These are phyloP conservation scores for Entomobrya proxima DNA, from an alignment of 2,888 invertebrate genomes.

Conservation along the genomic window DNA sequence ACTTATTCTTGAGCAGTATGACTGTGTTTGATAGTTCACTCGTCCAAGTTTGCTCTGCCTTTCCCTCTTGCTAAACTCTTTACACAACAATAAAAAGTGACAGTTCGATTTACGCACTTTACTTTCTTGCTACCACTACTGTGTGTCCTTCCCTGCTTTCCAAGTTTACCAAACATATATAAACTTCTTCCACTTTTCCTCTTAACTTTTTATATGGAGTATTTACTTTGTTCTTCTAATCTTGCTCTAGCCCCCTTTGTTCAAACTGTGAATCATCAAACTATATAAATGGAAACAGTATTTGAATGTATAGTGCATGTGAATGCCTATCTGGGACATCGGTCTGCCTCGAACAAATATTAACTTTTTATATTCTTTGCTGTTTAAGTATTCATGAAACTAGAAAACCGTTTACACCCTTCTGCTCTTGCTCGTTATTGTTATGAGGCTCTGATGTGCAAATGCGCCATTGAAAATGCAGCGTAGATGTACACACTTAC, in stretches of 20 bases:
- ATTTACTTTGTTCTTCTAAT: not conserved
- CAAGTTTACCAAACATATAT: not conserved
- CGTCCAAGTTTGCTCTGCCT: not conserved
- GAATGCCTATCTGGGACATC: too few relatives aligned
- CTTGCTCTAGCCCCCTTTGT: not conserved
- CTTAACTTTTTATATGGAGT: not conserved
- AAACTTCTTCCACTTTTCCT: not conserved
- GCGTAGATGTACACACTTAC: too few relatives aligned
- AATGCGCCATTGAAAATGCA: not conserved
- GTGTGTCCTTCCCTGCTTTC: not conserved
- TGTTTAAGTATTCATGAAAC: constrained; percentile 7
- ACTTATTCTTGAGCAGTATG: not conserved
- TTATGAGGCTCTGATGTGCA: not conserved
- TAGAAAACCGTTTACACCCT: constrained; percentile 18
- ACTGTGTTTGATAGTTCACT: not conserved
- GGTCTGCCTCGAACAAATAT: too few relatives aligned
- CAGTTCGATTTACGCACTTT: constrained; percentile 37
- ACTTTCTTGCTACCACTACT: not conserved
- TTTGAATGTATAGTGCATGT: too few relatives aligned
- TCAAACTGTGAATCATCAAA: not conserved
- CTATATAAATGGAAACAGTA: too few relatives aligned
- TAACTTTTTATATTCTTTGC: not conserved
- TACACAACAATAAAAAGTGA: constrained; percentile 25
- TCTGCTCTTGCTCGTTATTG: not conserved
- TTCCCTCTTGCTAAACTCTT: not conserved